A percentile compares a stretch with the other conserved stretches of the same genome.
phyloP scores from a whole-genome alignment of 2,888 invertebrate genomes.

The Uropetala carovei region DNA sequence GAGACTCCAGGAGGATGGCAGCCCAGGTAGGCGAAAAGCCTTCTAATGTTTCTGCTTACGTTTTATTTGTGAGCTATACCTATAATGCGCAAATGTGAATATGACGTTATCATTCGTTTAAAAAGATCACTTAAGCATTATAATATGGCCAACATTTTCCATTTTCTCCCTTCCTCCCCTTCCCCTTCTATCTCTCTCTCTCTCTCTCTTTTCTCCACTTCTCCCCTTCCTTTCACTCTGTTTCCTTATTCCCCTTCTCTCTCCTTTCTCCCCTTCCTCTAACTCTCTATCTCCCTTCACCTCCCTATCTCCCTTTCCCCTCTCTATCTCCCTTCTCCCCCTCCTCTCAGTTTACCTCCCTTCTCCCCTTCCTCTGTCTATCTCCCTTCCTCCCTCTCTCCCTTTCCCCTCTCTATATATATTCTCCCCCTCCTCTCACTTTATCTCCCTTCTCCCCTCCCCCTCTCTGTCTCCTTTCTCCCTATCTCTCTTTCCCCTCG shows the following conservation, averaged over 20 bases:
- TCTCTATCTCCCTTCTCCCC: neutral
- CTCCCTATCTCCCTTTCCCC: too few species aligned
- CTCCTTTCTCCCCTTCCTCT: neutral
- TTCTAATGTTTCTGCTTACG: neutral
- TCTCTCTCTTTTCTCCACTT: neutral
- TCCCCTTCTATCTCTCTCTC: neutral
- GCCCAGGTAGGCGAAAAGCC: neutral
- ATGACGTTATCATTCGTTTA: too few species aligned
- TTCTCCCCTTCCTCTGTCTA: too few species aligned
- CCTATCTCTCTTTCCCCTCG: too few species aligned
- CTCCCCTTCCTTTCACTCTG: neutral
- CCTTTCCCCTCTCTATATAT: too few species aligned
- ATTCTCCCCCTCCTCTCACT: neutral
- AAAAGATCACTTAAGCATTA: too few species aligned
- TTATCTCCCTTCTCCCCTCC: too few species aligned
- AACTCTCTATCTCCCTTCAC: neutral
- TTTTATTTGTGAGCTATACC: too few species aligned
- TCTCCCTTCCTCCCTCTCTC: neutral
- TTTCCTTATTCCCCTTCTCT: neutral
- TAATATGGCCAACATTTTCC: too few species aligned
- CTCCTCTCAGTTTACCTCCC: neutral
- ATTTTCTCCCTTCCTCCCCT: neutral
- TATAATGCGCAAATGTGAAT: too few species aligned
- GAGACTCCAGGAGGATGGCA: conserved; percentile 34
- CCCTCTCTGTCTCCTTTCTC: neutral